Evolutionary conservation across 2,797 vertebrate species (phyloP).

Genomic region (Apodemus agrarius): DNA sequence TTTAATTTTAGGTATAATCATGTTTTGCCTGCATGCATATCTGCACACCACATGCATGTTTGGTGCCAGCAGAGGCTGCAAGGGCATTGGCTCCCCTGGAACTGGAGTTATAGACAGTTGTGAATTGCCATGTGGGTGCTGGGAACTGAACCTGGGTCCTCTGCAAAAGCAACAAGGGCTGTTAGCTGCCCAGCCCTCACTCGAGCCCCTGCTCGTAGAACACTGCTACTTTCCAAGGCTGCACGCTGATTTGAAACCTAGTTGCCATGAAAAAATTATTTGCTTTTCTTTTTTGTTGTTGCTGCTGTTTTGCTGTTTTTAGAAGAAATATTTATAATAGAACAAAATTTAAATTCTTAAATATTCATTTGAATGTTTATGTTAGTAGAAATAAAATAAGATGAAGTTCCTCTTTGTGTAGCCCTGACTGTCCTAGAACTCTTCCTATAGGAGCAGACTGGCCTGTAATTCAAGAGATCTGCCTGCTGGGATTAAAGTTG

Average conservation of each 20-base stretch:
- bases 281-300: slow-evolving; percentile 7
- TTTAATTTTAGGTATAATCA: background rate
- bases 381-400: background rate
- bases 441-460: background rate
- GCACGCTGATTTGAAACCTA: background rate
- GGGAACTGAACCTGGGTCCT: background rate
- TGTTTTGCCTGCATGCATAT: background rate
- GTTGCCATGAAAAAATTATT: slow-evolving; percentile 21
- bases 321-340: slow-evolving; percentile 26
- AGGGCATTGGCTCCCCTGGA: background rate
- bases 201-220: background rate
- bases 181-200: too few species aligned
- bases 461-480: background rate
- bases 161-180: background rate
- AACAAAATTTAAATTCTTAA: slow-evolving; percentile 22
- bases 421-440: background rate
- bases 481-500: background rate
- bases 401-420: background rate
- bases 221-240: background rate
- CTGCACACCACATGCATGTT: background rate
- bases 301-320: slow-evolving; percentile 26
- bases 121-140: background rate
- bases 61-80: background rate
- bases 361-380: slow-evolving; percentile 29
- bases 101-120: background rate